Evolutionary conservation across 1,140 invertebrate species (phyloP).

Genomic region (Hyposmocoma kahamanoa): DNA sequence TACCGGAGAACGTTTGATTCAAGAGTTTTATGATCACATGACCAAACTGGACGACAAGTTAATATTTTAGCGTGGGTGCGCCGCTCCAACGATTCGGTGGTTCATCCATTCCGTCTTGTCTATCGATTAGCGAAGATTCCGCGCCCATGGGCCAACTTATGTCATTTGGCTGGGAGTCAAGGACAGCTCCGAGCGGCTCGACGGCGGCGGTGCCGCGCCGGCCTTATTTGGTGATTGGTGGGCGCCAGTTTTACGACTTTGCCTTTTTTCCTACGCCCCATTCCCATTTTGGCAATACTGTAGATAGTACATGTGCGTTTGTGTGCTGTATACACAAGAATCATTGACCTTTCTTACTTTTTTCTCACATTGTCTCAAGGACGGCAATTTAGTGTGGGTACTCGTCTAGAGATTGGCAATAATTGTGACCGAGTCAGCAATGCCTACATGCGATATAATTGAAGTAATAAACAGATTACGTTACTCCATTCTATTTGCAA

Average conservation of each 20-base stretch:
- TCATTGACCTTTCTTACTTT: slow-evolving; percentile 28
- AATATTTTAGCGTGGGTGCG: slow-evolving; percentile 51
- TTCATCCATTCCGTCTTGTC: slow-evolving; percentile 54
- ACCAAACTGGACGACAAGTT: slow-evolving; percentile 37
- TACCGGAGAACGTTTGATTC: slow-evolving; percentile 10
- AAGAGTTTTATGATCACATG: slow-evolving; percentile 39
- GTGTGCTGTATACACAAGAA: slow-evolving; percentile 26
- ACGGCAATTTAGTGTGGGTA: slow-evolving; percentile 8
- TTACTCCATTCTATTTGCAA: not conserved
- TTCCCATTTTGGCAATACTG: slow-evolving; percentile 53
- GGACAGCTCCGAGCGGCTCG: slow-evolving; percentile 51
- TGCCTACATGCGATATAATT: not conserved
- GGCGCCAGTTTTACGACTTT: slow-evolving; percentile 71
- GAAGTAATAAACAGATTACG: not conserved
- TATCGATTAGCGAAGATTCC: slow-evolving; percentile 67
- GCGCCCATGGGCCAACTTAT: slow-evolving; percentile 68
- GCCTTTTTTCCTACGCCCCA: slow-evolving; percentile 61
- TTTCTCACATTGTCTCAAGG: slow-evolving; percentile 28
- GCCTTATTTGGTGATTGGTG: slow-evolving; percentile 71
- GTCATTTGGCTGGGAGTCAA: slow-evolving; percentile 71
- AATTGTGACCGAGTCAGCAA: not conserved
- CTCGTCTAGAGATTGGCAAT: not conserved
- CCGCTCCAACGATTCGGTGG: slow-evolving; percentile 37
- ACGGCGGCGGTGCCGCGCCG: slow-evolving; percentile 57
- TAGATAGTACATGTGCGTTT: slow-evolving; percentile 45